Conservation (phyloP, 1,140 invertebrate genomes). For the Geopemphigus sp. region DNA sequence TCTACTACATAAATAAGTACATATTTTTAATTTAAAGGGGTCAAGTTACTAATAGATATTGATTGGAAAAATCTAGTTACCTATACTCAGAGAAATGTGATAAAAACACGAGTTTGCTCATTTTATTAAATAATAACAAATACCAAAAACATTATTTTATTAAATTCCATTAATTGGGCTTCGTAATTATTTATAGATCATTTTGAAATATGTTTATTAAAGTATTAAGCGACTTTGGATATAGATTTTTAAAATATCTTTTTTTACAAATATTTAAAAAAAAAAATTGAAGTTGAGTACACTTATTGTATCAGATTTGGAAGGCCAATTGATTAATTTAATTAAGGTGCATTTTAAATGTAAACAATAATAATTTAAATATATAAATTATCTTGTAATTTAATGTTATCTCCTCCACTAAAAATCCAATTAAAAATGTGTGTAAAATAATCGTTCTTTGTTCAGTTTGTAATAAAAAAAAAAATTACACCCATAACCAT, state of each 20-base stretch:
- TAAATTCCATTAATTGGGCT: constrained; percentile 6
- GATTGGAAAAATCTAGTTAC: constrained; percentile 42
- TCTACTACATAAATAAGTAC: constrained; percentile 8
- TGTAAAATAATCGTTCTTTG: neutral
- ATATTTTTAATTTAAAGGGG: constrained; percentile 36
- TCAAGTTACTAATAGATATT: constrained; percentile 46
- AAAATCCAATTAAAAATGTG: neutral
- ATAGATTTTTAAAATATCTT: neutral
- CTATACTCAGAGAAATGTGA: constrained; percentile 43
- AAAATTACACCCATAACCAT: neutral
- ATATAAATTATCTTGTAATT: neutral
- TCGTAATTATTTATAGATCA: neutral
- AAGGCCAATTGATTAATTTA: too few species aligned
- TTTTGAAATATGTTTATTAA: constrained; percentile 1
- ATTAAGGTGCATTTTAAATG: neutral
- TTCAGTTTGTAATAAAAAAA: neutral
- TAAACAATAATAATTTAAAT: neutral
- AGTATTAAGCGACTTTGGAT: neutral
- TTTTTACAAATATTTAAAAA: neutral
- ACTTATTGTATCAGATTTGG: neutral
- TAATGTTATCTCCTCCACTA: neutral
- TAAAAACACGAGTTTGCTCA: constrained; percentile 47
- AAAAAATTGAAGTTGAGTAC: neutral
- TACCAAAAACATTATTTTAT: neutral
- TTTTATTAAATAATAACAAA: constrained; percentile 29